Conservation (phyloP, 1,140 invertebrate species). For the Drosophila oshimai region DNA sequence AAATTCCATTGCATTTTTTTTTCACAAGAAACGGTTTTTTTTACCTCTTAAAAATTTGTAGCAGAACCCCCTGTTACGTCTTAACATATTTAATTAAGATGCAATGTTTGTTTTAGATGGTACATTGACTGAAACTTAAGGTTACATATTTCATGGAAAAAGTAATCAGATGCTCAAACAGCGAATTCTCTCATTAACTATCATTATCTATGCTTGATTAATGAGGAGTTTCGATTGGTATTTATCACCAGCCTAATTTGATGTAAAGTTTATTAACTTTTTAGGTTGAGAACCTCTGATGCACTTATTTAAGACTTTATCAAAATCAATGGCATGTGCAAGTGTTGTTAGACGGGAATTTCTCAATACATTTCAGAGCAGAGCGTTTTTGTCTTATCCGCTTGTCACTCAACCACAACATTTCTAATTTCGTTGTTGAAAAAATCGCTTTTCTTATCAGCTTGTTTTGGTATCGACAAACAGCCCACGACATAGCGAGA, state of each 20-base stretch:
- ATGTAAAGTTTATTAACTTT: neutral
- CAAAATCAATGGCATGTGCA: neutral
- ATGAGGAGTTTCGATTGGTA: no score
- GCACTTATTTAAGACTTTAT: neutral
- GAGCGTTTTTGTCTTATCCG: slow-evolving; percentile 14
- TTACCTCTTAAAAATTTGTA: neutral
- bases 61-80: neutral
- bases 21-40: neutral
- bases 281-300: neutral
- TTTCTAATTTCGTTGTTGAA: slow-evolving; percentile 31
- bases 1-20: neutral
- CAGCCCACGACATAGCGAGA: neutral
- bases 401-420: slow-evolving; percentile 9
- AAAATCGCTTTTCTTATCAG: slow-evolving; percentile 3
- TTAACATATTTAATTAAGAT: no score
- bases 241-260: no score
- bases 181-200: no score
- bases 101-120: no score
- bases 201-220: no score
- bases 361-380: neutral
- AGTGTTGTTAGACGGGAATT: neutral
- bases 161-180: no score
- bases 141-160: no score
- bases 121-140: no score
- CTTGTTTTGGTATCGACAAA: slow-evolving; percentile 10